Evolutionary conservation across 2,888 invertebrate species (phyloP).

Genomic region (Drosophila maculinotata): DNA sequence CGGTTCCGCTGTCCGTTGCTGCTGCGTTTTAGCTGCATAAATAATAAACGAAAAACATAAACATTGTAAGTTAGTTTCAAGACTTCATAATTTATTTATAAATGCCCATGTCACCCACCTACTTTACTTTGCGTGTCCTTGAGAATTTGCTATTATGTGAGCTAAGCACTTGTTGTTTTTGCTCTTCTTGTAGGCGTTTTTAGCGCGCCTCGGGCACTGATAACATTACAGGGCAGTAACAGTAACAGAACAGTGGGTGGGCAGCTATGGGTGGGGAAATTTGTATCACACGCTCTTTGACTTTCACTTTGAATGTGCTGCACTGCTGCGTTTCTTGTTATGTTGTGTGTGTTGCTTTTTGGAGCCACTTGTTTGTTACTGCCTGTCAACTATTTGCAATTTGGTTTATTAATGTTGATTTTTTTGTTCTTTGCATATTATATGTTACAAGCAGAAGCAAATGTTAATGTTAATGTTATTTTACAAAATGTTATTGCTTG

Average conservation of each 20-base stretch:
- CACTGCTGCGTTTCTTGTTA: background rate
- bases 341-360: background rate
- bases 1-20: conserved; percentile 44
- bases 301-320: conserved; percentile 28
- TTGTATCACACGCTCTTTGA: conserved; percentile 36
- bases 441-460: conserved; percentile 24
- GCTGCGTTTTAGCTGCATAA: conserved; percentile 28
- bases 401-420: conserved; percentile 40
- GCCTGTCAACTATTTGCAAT: background rate
- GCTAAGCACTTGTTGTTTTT: conserved; percentile 30
- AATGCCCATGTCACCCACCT: conserved; percentile 40
- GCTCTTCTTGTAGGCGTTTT: conserved; percentile 51
- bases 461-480: conserved; percentile 54
- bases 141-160: conserved; percentile 42
- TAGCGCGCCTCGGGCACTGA: conserved; percentile 66
- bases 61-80: conserved; percentile 22
- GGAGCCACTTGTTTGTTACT: conserved; percentile 3
- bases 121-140: conserved; percentile 56
- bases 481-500: conserved; percentile 22
- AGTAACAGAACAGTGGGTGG: conserved; percentile 49
- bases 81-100: conserved; percentile 38
- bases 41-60: conserved; percentile 33
- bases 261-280: conserved; percentile 26
- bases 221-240: conserved; percentile 69
- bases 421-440: conserved; percentile 18